phyloP scores from a whole-genome alignment of 1,140 invertebrate genomes.

The Hylaeus volcanicus region DNA sequence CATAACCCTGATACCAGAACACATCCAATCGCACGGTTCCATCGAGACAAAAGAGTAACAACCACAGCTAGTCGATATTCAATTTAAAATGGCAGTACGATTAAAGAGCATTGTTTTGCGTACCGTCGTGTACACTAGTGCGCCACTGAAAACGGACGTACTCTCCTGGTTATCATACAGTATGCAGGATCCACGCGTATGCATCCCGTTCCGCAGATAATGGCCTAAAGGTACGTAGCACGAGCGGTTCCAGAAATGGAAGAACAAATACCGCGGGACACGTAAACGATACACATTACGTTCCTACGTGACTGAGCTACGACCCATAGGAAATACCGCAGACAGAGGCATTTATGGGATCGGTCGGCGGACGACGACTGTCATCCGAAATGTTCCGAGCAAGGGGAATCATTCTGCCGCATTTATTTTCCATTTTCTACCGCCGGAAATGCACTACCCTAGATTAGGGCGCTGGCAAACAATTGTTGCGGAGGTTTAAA shows the following conservation, averaged over 20 bases:
- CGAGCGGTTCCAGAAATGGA: slow-evolving; percentile 33
- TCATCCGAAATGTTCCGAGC: background rate
- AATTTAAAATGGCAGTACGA: slow-evolving; percentile 3
- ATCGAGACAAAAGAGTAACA: background rate
- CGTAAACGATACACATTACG: slow-evolving; percentile 64
- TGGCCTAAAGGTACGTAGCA: slow-evolving; percentile 29
- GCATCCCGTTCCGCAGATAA: slow-evolving; percentile 17
- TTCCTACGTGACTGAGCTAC: slow-evolving; percentile 53
- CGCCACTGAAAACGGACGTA: slow-evolving; percentile 17
- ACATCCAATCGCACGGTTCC: background rate
- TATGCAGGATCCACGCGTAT: slow-evolving; percentile 7
- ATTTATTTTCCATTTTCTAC: background rate
- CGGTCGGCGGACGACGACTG: background rate
- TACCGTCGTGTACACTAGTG: background rate
- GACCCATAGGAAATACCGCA: slow-evolving; percentile 19
- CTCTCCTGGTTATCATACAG: slow-evolving; percentile 23
- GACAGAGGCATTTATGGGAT: slow-evolving; percentile 15
- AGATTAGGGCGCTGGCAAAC: no score
- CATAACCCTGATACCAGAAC: no score
- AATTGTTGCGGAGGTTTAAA: no score
- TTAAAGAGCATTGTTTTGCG: slow-evolving; percentile 22
- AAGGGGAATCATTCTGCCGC: background rate
- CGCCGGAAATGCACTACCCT: background rate
- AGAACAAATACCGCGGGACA: slow-evolving; percentile 45
- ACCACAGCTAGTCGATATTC: background rate